Base-by-base conservation (phyloP, 2,888 invertebrate genomes). In the Flexamia atlantica region DNA sequence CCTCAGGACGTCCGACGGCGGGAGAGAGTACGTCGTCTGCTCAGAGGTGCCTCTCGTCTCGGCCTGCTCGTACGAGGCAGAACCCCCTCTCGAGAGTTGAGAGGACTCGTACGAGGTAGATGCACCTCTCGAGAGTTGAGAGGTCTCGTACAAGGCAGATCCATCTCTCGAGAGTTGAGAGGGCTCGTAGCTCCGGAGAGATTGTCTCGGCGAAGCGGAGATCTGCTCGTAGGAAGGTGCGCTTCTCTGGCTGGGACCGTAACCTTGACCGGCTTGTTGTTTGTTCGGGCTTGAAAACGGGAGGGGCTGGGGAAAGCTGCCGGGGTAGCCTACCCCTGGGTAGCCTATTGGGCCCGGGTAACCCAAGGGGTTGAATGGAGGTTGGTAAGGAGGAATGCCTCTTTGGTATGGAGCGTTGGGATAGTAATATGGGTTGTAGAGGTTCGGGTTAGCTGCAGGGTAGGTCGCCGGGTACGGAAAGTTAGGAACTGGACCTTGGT, bases 1-100 rank as follows among this genome's bases (percentile, higher is more conserved):
- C 53, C 87, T 86, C 72, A 88, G 85, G 30, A 88, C 85, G n/a
- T 87, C 86, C 14, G 87, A 85, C 12, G 86, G 80, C 10, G 87
- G 86, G 14, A 86, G 86, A 23, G 85, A 79, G 3, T 85, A 85
- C 17, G 28, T 40, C 14, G 46, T 25, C 25, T 46, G 42, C 46
- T 87, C 87, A 10, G 84, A 70, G 40, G 85, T 80, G 53, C 85
- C 87, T n/a, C 81, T 40, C 53, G 85, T 84, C 50, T 86, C 86
- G 10, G 46, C 81, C 23, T 76, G 76, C n/a, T 76, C 76, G 32
- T 76, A 76, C 5, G 0, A 81, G 42, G 83, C 20, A 23, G 23
- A 23, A 4, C 36, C 50, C 84, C 86, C 86, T 85, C 85, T 32
- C 86, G 42, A 25, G 50, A 70, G 28, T 82, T 84, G 57, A 84